Conservation (phyloP, 2,113 vertebrate species). For the Paramisgurnus dabryanus region DNA sequence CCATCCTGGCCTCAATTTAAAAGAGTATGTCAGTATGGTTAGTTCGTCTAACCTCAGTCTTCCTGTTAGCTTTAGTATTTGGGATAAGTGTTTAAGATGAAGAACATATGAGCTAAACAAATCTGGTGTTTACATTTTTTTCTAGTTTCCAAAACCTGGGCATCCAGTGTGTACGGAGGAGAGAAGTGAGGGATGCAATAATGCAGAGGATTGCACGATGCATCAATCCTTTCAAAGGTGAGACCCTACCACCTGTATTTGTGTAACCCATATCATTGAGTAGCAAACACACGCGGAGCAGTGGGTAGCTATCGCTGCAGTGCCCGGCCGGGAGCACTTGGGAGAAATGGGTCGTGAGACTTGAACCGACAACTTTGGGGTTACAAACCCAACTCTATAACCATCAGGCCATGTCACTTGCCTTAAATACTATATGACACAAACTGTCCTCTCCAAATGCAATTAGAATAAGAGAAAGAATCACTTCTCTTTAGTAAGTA, state of each 20-base stretch:
- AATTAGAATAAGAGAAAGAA: conserved; percentile 30
- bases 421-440: background rate
- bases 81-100: background rate
- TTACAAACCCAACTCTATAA: background rate
- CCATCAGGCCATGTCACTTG: background rate
- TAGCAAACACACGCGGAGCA: too few species aligned
- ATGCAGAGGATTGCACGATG: conserved; percentile 82
- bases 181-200: conserved; percentile 93
- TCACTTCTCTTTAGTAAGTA: conserved; percentile 49
- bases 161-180: conserved; percentile 96
- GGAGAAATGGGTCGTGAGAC: too few species aligned
- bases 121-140: conserved; percentile 11
- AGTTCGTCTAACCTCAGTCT: conserved; percentile 7
- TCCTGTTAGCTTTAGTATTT: background rate
- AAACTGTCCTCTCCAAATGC: background rate
- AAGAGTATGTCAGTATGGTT: conserved; percentile 25
- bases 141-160: conserved; percentile 96
- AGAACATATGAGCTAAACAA: background rate
- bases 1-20: conserved; percentile 31
- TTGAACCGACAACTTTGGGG: too few species aligned
- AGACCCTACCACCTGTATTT: conserved; percentile 57
- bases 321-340: too few species aligned
- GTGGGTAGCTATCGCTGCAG: too few species aligned
- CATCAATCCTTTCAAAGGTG: conserved; percentile 95
- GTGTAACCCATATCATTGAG: too few species aligned